Percentiles rank a stretch among this genome's conserved stretches.
Evolutionary conservation across 2,888 invertebrate species (phyloP).

Genomic region (Argyra leucocephala): DNA sequence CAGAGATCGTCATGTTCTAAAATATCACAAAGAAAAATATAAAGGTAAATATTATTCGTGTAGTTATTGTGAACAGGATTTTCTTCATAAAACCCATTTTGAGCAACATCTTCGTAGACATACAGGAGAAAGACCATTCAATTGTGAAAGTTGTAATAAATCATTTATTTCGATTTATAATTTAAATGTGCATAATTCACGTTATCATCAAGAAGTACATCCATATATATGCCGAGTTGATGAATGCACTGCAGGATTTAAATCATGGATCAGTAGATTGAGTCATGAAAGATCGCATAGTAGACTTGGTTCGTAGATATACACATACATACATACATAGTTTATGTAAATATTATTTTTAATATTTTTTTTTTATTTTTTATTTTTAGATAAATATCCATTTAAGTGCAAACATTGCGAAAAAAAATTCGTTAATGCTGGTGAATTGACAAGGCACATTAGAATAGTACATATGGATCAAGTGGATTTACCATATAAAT

Average conservation of each 20-base stretch:
- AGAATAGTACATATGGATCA: neutral
- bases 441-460: neutral
- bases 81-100: neutral
- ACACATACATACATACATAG: too few relatives aligned
- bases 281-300: neutral
- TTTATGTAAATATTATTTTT: too few relatives aligned
- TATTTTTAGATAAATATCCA: neutral
- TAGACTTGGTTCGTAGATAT: neutral
- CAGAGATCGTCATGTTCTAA: neutral
- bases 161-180: neutral
- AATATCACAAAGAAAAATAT: neutral
- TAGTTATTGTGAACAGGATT: neutral
- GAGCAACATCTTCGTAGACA: neutral
- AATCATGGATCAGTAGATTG: neutral
- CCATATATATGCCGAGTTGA: neutral
- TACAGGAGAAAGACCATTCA: neutral
- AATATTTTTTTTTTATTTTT: neutral
- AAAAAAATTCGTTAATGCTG: neutral
- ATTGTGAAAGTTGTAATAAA: neutral
- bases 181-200: neutral
- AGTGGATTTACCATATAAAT: neutral
- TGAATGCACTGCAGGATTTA: neutral
- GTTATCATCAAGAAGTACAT: neutral
- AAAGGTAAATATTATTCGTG: neutral
- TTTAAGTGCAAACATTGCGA: neutral